Evolutionary conservation across 2,113 vertebrate species (phyloP).

Genomic region (Phrynosoma platyrhinos): DNA sequence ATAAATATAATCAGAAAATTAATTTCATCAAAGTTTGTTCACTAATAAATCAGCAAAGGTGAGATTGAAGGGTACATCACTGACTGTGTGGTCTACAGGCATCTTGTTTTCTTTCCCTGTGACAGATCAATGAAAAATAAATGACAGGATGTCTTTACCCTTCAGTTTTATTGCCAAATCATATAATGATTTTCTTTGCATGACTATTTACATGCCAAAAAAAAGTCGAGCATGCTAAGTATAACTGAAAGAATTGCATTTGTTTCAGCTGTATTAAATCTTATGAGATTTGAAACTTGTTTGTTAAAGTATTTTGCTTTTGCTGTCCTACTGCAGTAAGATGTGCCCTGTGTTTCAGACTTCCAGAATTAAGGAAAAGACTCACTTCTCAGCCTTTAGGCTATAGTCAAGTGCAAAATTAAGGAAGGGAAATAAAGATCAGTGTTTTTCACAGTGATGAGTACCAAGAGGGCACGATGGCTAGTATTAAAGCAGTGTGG

Average conservation of each 20-base stretch:
- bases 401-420: background rate
- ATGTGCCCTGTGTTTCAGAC: background rate
- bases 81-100: background rate
- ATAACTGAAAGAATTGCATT: background rate
- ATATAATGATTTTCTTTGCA: background rate
- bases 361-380: background rate
- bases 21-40: background rate
- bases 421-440: background rate
- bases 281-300: background rate
- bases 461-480: fast-evolving
- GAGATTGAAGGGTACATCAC: background rate
- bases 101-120: background rate
- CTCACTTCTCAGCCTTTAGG: too few relatives aligned
- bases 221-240: background rate
- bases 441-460: background rate
- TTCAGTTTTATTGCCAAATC: background rate
- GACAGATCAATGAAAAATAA: background rate
- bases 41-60: background rate
- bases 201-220: background rate
- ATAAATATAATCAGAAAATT: background rate
- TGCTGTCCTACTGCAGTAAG: background rate
- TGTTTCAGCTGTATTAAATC: background rate
- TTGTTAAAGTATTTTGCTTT: background rate
- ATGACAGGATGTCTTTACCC: background rate
- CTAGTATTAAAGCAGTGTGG: background rate